Conservation (phyloP, 2,113 vertebrate species). For the Melanotaenia duboulayi region DNA sequence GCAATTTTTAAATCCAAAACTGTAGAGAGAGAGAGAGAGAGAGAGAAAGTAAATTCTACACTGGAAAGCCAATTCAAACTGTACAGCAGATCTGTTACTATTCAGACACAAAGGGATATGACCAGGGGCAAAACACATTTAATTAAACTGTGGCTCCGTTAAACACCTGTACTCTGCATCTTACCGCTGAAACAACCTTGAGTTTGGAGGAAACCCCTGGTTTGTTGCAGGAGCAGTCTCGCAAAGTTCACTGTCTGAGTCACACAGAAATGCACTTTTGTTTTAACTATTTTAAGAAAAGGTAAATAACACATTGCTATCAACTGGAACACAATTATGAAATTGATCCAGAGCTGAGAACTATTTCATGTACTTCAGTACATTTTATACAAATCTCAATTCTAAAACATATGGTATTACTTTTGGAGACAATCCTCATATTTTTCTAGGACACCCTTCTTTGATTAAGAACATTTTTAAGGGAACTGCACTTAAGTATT, state of each 20-base stretch:
- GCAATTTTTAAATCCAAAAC: too few relatives aligned
- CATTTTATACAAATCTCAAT: neutral
- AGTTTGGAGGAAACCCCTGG: constrained; percentile 24
- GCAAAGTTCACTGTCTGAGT: neutral
- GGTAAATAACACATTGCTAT: too few relatives aligned
- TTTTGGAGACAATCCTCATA: neutral
- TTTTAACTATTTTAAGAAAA: neutral
- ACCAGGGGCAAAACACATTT: constrained; percentile 57
- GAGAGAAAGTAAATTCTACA: constrained; percentile 28
- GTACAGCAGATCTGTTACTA: constrained; percentile 36
- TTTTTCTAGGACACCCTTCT: neutral
- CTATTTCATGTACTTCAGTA: neutral
- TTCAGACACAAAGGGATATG: constrained; percentile 53
- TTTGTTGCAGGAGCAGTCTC: constrained; percentile 1
- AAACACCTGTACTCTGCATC: constrained; percentile 14
- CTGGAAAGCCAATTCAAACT: neutral
- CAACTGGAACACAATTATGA: neutral
- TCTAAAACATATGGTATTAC: too few relatives aligned
- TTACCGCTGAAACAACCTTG: neutral
- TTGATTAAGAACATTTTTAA: too few relatives aligned
- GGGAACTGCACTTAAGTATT: too few relatives aligned
- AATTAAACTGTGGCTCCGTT: constrained; percentile 41
- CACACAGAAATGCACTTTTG: neutral
- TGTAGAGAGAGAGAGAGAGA: too few relatives aligned
- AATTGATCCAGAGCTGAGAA: neutral